Base-by-base conservation (phyloP, 2,797 vertebrate species). In the Aeoliscus strigatus region DNA sequence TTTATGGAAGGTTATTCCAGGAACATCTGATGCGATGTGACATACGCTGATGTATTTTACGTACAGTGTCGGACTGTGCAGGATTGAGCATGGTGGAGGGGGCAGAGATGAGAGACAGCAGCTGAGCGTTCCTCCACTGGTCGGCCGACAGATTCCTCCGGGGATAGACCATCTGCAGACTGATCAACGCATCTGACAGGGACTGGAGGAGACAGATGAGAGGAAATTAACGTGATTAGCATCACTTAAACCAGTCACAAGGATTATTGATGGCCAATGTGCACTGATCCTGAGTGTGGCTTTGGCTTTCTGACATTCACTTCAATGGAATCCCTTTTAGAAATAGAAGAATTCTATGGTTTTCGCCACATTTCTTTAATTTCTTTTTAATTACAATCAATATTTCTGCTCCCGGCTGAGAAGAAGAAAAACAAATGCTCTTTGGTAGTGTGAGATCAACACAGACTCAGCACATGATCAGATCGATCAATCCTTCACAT, bases 11-110 rank as follows among this genome's bases (percentile, higher is more conserved):
- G n/a, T n/a, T n/a, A n/a, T n/a, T n/a, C n/a, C n/a, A n/a, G n/a
- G n/a, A n/a, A n/a, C n/a, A n/a, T n/a, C n/a, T n/a, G n/a, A n/a
- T n/a, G n/a, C n/a, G n/a, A n/a, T n/a, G n/a, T n/a, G n/a, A n/a
- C n/a, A n/a, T 6, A 21, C 6, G 18, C 18, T 21, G 18, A 21
- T 21, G 18, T 21, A 21, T 21, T 3, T 6, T 35, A 36, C 89
- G 52, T 77, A 98, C 96, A 12, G 96, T 99, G 75, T 99, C 96
- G 1, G 95, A 99, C 71, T 99, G 96, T n/a, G 96, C 95, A 3
- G 95, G 95, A 60, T 98, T 99, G 21, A 98, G 91, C 96, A 99
- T 98, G 64, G 95, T 98, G 64, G 94, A 96, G 34, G 96, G 95
- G 25, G 95, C 94, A 13, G 93, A 97, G 86, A 98, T 98, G 51